A percentile compares a stretch with the other conserved stretches of the same genome.
Conservation (phyloP, 2,113 vertebrate species). For the Piprites chloris region DNA sequence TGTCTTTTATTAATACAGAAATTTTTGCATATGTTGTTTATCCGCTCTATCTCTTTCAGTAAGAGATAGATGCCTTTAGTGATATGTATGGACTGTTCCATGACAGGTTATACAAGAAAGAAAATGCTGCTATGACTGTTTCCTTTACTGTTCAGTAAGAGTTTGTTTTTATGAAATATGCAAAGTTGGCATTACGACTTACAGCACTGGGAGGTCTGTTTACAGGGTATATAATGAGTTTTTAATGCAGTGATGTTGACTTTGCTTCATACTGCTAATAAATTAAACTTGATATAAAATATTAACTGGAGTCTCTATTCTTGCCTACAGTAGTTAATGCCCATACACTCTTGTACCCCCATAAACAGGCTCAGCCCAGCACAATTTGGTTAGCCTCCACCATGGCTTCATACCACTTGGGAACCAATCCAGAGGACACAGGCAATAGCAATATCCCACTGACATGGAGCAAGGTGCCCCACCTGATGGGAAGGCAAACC, state of each 20-base stretch:
- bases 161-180: constrained; percentile 45
- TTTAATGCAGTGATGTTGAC: constrained; percentile 75
- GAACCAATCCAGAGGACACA: not conserved
- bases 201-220: constrained; percentile 58
- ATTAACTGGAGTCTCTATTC: constrained; percentile 27
- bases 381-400: not conserved
- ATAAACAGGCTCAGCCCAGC: not conserved
- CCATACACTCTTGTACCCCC: not conserved
- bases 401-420: not conserved
- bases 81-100: not conserved
- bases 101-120: constrained; percentile 20
- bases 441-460: not conserved
- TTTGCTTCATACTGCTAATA: constrained; percentile 83
- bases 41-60: constrained; percentile 51
- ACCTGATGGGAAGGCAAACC: not conserved
- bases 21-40: constrained; percentile 75
- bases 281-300: constrained; percentile 75
- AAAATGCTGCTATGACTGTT: constrained; percentile 31
- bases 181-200: constrained; percentile 14
- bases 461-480: not conserved
- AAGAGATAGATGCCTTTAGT: constrained; percentile 24
- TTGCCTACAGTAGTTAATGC: not conserved
- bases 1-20: constrained; percentile 76
- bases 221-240: constrained; percentile 62
- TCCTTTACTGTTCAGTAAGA: constrained; percentile 30